Percentiles rank a stretch among this genome's conserved stretches.
phyloP scores from a whole-genome alignment of 2,797 vertebrate genomes.

The Muscicapa striata region DNA sequence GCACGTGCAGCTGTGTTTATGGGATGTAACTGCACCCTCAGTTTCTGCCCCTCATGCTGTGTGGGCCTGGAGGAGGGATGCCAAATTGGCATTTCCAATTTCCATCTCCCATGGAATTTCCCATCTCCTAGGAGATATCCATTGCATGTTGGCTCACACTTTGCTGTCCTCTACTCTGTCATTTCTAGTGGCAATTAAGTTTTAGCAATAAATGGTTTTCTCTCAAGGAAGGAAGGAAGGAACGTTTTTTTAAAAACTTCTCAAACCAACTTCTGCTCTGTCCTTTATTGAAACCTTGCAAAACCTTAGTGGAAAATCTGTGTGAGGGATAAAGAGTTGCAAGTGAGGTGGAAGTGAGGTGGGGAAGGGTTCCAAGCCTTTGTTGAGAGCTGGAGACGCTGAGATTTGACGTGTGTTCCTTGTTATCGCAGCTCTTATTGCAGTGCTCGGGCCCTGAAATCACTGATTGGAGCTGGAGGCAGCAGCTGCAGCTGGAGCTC shows the following conservation, averaged over 20 bases:
- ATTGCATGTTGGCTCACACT: not conserved
- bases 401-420: not conserved
- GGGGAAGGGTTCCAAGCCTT: not conserved
- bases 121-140: not conserved
- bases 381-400: not conserved
- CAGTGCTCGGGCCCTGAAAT: not conserved
- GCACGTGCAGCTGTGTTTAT: not conserved
- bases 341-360: not conserved
- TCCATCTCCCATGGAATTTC: not conserved
- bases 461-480: conserved; percentile 12
- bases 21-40: accelerated
- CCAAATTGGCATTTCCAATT: not conserved
- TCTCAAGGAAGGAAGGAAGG: not conserved
- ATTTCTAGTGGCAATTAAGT: not conserved
- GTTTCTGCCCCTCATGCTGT: not conserved
- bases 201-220: not conserved
- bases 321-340: not conserved
- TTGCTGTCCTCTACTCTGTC: not conserved
- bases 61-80: not conserved
- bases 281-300: not conserved
- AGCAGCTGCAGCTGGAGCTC: conserved; percentile 11
- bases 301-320: not conserved
- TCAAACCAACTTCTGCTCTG: not conserved
- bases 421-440: not conserved
- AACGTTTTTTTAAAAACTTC: not conserved